These are phyloP conservation scores for Lates calcarifer DNA, from an alignment of 2,113 vertebrate genomes.

Conservation along the genomic window DNA sequence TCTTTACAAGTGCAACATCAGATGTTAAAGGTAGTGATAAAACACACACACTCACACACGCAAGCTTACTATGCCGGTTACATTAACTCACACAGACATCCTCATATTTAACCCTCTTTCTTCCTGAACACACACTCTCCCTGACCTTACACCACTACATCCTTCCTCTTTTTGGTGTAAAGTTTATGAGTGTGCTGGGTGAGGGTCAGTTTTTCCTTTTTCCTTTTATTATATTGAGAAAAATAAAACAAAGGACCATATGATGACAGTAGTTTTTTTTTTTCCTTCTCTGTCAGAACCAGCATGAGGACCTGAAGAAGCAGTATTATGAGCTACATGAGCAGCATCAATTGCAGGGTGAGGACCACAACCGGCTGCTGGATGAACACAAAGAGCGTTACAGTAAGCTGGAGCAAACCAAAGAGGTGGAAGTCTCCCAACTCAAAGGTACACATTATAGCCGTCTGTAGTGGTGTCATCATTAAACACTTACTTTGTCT, in stretches of 20 bases:
- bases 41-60: background rate
- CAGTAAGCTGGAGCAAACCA: constrained; percentile 89
- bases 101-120: background rate
- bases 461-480: background rate
- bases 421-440: constrained; percentile 91
- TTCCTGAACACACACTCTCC: constrained; percentile 16
- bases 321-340: constrained; percentile 92
- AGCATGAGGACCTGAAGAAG: constrained; percentile 95
- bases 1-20: constrained; percentile 95
- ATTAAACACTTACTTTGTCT: constrained; percentile 50
- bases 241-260: background rate
- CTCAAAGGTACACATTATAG: constrained; percentile 88
- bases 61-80: background rate
- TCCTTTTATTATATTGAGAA: background rate
- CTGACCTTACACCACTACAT: background rate
- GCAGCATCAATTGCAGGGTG: constrained; percentile 89
- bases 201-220: background rate
- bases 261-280: background rate
- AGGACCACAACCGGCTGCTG: constrained; percentile 90
- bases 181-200: background rate
- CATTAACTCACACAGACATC: background rate
- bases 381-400: constrained; percentile 91
- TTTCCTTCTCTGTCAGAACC: constrained; percentile 85
- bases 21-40: constrained; percentile 92
- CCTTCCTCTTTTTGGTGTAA: constrained; percentile 20